A percentile compares a stretch with the other conserved stretches of the same genome.
phyloP scores from a whole-genome alignment of 2,113 vertebrate genomes.

The Menura novaehollandiae region DNA sequence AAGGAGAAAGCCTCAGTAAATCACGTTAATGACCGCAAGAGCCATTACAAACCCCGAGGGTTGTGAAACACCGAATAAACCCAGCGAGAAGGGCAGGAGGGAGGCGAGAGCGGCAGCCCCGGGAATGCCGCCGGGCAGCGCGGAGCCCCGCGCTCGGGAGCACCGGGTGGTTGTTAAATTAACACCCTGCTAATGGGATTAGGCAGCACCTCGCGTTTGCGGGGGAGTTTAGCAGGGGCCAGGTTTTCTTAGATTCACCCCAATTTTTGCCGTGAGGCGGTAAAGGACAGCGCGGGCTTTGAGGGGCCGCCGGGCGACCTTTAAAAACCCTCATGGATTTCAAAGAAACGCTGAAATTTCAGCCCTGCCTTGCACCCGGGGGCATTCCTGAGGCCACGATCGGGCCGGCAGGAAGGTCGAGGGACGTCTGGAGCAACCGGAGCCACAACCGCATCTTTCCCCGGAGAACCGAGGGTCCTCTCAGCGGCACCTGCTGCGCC shows the following conservation, averaged over 20 bases:
- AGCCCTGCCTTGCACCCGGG: background rate
- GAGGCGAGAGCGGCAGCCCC: background rate
- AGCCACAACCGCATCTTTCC: background rate
- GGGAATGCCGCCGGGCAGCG: background rate
- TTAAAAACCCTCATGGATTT: background rate
- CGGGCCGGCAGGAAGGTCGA: background rate
- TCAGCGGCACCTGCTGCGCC: background rate
- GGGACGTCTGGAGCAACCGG: too few relatives aligned
- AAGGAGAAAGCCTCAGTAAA: conserved; percentile 50
- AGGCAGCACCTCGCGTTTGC: background rate
- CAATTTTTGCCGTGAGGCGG: background rate
- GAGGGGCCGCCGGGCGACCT: rapidly evolving
- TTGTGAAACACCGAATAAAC: background rate
- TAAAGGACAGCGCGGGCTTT: background rate
- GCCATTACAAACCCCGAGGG: conserved; percentile 1
- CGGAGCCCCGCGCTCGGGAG: background rate
- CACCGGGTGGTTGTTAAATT: background rate
- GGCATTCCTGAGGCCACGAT: background rate
- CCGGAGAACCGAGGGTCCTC: too few relatives aligned
- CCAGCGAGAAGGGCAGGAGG: background rate
- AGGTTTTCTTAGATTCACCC: background rate
- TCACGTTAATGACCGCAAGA: conserved; percentile 59
- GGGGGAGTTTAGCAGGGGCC: background rate
- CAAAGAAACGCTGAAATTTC: background rate
- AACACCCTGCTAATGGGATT: conserved; percentile 32